Evolutionary conservation across 1,140 invertebrate species (phyloP), one percentile per base, ranked within the genome.

Genomic region (Onthophagus taurus): DNA sequence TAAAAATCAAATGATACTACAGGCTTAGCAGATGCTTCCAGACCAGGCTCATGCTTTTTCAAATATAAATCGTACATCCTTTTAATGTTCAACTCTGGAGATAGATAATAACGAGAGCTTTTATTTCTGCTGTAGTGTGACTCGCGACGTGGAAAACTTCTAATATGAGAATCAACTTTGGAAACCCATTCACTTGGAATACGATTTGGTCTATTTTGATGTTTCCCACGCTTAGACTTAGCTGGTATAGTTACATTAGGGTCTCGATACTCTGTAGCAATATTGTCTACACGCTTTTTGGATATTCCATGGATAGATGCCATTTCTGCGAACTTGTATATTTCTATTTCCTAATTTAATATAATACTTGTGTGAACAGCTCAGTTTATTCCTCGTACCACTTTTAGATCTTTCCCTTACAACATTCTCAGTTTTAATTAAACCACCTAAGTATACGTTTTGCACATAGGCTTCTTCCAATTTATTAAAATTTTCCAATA

Each of bases 1-100:
- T 35, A 45, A 44, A 31, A 51, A 37, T 51, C 49, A 19, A 48
- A 51, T 13, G 42, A 42, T 30, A 48, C 42, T 34, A 36, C 11
- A 41, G 49, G 45, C 34, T 19, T 14, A 20, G n/a, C 31, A 14
- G 23, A 21, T 29, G 20, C 33, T 18, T 29, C 36, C 14, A 47
- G 33, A 41, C 34, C 45, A 9, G 31, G 37, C 43, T 47, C 38
- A 33, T 47, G 42, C 33, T 47, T 47, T 47, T 47, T 30, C 42
- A 42, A 31, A 42, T 47, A 42, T 12, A 47, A 19, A 16, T 31
- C 35, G 30, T 43, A 33, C 13, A 47, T 42, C 30, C 35, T 42
- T 29, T 34, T 14, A 30, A 47, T 47, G 35, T 47, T 47, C 26
- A 47, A 33, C 35, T 47, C 31, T 26, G 45, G 38, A 26, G 45